Conservation (phyloP, 2,797 vertebrate species). For the Pteronotus mesoamericanus region DNA sequence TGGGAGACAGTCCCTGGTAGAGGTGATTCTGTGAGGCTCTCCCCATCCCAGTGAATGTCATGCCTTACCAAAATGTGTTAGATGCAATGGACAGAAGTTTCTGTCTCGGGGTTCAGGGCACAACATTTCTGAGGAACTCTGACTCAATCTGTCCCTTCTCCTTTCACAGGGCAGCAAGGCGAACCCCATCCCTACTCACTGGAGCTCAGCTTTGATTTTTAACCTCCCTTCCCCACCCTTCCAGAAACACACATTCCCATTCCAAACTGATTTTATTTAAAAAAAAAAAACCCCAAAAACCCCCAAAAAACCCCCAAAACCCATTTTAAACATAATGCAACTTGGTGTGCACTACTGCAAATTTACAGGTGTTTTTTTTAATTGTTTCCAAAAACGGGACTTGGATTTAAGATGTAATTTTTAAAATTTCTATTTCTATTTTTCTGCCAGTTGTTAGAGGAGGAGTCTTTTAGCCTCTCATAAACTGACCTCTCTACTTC, state of each 20-base stretch:
- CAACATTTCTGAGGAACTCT: constrained; percentile 79
- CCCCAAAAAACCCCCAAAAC: too few species aligned
- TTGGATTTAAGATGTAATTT: constrained; percentile 82
- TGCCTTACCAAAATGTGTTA: constrained; percentile 70
- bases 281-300: constrained; percentile 46
- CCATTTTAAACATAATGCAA: constrained; percentile 76
- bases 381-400: constrained; percentile 73
- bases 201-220: constrained; percentile 82
- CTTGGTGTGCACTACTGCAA: constrained; percentile 75
- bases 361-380: constrained; percentile 77
- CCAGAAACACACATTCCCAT: constrained; percentile 78
- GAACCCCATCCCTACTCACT: constrained; percentile 83
- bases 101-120: constrained; percentile 75
- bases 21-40: constrained; percentile 47
- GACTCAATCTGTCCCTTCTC: constrained; percentile 84
- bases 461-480: constrained; percentile 79
- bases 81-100: constrained; percentile 63
- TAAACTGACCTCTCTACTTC: constrained; percentile 78
- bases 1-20: constrained; percentile 54
- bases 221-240: constrained; percentile 73
- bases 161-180: constrained; percentile 84
- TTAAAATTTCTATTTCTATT: constrained; percentile 79
- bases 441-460: constrained; percentile 81
- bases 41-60: constrained; percentile 62
- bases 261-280: constrained; percentile 75